A percentile compares a stretch with the other conserved stretches of the same genome.
phyloP scores from a whole-genome alignment of 1,140 invertebrate genomes.

The Bemisia tabaci region DNA sequence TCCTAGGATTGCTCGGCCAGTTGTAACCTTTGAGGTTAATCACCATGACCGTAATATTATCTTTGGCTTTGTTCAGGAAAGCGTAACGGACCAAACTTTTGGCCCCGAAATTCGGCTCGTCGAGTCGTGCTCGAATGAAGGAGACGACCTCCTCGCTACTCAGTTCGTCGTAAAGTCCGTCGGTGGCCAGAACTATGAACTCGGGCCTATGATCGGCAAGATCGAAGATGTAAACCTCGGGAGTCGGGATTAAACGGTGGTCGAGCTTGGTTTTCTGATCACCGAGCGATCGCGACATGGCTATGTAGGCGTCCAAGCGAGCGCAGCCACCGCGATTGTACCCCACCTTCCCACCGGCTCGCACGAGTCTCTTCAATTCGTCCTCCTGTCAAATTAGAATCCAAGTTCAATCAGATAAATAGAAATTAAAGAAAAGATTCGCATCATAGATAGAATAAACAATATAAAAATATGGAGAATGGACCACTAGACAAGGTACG shows the following conservation, averaged over 20 bases:
- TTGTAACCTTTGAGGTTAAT: conserved; percentile 88
- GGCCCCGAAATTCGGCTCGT: conserved; percentile 75
- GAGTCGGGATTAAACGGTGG: conserved; percentile 85
- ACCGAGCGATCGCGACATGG: conserved; percentile 84
- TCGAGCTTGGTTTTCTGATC: conserved; percentile 91
- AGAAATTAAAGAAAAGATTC: too few relatives aligned
- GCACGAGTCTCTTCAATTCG: conserved; percentile 74
- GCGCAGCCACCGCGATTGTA: conserved; percentile 93
- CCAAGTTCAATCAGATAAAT: too few relatives aligned
- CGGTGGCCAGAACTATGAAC: conserved; percentile 84
- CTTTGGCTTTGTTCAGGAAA: conserved; percentile 77
- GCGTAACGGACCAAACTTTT: conserved; percentile 80
- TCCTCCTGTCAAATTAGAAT: too few relatives aligned
- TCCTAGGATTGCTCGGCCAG: conserved; percentile 45
- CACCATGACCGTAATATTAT: conserved; percentile 90
- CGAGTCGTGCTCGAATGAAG: conserved; percentile 64
- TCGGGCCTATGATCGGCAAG: conserved; percentile 64
- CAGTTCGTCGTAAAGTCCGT: conserved; percentile 93
- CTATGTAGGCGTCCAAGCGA: conserved; percentile 88
- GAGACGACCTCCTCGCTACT: conserved; percentile 85
- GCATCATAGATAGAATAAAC: too few relatives aligned
- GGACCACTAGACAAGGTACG: too few relatives aligned
- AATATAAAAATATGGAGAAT: too few relatives aligned
- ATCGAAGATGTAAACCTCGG: conserved; percentile 90
- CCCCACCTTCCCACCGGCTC: conserved; percentile 81